Conservation (phyloP, 2,888 invertebrate genomes). For the Vanessa cardui region DNA sequence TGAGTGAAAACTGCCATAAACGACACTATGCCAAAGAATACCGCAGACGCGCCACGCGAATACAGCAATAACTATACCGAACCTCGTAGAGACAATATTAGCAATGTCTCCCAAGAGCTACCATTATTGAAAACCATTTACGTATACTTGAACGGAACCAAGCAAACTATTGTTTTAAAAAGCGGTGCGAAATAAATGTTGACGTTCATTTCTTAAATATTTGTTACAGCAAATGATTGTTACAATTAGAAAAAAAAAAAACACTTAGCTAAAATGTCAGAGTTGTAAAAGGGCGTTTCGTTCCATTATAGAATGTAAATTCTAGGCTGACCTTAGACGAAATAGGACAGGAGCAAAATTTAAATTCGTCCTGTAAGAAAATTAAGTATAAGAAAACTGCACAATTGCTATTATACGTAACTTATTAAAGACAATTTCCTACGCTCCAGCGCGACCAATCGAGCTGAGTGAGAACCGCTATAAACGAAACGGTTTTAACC, state of each 20-base stretch:
- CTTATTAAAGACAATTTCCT: constrained; percentile 72
- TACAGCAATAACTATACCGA: not conserved
- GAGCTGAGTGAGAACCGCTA: constrained; percentile 69
- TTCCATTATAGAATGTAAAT: constrained; percentile 5
- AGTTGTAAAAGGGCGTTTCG: too few species aligned
- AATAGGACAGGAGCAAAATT: constrained; percentile 58
- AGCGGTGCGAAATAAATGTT: not conserved
- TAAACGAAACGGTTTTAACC: constrained; percentile 64
- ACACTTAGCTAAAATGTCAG: too few species aligned
- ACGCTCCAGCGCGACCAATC: constrained; percentile 69
- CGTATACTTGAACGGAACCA: not conserved
- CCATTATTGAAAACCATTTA: not conserved
- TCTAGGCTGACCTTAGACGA: constrained; percentile 26
- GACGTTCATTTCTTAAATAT: too few species aligned
- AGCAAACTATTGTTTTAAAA: not conserved
- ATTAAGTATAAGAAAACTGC: constrained; percentile 60
- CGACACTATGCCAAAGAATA: constrained; percentile 48
- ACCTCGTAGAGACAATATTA: constrained; percentile 30
- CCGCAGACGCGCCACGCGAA: constrained; percentile 45
- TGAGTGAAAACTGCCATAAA: constrained; percentile 82
- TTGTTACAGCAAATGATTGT: too few species aligned
- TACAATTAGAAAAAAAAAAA: too few species aligned
- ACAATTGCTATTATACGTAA: constrained; percentile 65
- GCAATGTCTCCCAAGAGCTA: not conserved
- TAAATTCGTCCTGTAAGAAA: constrained; percentile 58